Percentiles rank a stretch among this genome's conserved stretches.
Conservation (phyloP, 2,888 invertebrate species). For the Oeneis ivallda region DNA sequence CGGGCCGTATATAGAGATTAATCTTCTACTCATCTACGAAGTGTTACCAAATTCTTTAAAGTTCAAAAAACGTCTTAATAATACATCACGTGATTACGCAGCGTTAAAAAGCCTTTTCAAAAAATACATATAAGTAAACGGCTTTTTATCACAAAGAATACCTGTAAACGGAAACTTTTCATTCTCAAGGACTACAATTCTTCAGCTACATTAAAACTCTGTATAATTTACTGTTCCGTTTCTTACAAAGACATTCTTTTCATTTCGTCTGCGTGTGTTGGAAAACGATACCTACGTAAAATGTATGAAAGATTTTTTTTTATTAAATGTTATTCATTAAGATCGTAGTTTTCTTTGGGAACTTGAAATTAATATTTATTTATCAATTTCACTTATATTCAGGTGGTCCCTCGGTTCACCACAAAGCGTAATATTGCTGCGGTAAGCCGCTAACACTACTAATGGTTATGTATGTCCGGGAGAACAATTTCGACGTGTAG, state of each 20-base stretch:
- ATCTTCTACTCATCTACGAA: no score
- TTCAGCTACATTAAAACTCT: constrained; percentile 23
- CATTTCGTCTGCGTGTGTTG: constrained; percentile 22
- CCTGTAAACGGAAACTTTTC: constrained; percentile 25
- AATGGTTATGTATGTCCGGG: constrained; percentile 2
- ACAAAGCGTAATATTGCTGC: constrained; percentile 7
- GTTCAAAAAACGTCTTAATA: no score
- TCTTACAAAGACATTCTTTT: constrained; percentile 27
- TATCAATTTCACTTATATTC: neutral
- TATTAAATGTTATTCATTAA: neutral
- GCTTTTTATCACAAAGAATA: constrained; percentile 20
- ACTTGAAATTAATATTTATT: no score
- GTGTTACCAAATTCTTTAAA: neutral
- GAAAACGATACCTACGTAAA: constrained; percentile 4
- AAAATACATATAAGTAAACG: constrained; percentile 14
- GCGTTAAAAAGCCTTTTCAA: constrained; percentile 7
- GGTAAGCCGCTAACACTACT: constrained; percentile 7
- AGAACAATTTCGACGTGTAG: neutral
- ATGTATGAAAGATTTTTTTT: constrained; percentile 31
- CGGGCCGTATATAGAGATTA: no score
- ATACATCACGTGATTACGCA: no score
- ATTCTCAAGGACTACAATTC: constrained; percentile 26
- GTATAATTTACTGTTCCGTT: constrained; percentile 23
- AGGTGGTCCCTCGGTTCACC: neutral
- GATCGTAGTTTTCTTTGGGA: neutral